Evolutionary conservation across 2,113 vertebrate genomes (phyloP), one percentile per base, ranked within the genome.

Genomic region (Microtus oregoni): DNA sequence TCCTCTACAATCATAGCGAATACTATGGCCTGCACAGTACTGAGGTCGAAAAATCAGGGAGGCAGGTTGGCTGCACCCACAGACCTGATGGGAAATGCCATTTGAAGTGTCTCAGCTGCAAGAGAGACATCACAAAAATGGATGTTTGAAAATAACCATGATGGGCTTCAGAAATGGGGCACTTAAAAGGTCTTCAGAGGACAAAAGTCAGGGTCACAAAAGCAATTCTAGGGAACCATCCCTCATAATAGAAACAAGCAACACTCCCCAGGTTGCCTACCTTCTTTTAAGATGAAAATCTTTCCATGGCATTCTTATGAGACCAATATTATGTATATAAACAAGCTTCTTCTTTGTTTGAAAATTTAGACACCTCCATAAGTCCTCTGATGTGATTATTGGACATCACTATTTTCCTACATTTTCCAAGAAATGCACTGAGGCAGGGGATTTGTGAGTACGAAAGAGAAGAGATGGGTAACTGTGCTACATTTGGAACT

Each of bases 61-160:
- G 72, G 73, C 12, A 3, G 4, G 92, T 89, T 50, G 58, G 79
- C 70, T 32, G 35, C 72, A 68, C 91, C 79, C 86, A 24, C 12
- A 97, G 79, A 90, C 77, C 94, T 95, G 83, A 94, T 72, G 81
- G 93, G 93, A 98, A 98, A 96, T 92, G 91, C 95, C 95, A 98
- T 96, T 93, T 89, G 91, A 90, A 97, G 97, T 38, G 35, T 86
- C 20, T 90, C 12, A 0, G 78, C 87, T 87, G 77, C 90, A 81
- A 97, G 86, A 96, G 87, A 95, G 88, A 96, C 81, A 83, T 58
- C 85, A 88, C 65, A 72, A 79, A 77, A 96, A 92, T 63, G 70
- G 79, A 76, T 77, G 70, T 88, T 95, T 83, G 93, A 79, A 96
- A 96, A 95, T 95, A 95, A 76, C 92, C 63, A 70, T 52, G 82